These are phyloP conservation scores for Orgyia antiqua DNA, from an alignment of 2,888 invertebrate species.

Conservation along the genomic window DNA sequence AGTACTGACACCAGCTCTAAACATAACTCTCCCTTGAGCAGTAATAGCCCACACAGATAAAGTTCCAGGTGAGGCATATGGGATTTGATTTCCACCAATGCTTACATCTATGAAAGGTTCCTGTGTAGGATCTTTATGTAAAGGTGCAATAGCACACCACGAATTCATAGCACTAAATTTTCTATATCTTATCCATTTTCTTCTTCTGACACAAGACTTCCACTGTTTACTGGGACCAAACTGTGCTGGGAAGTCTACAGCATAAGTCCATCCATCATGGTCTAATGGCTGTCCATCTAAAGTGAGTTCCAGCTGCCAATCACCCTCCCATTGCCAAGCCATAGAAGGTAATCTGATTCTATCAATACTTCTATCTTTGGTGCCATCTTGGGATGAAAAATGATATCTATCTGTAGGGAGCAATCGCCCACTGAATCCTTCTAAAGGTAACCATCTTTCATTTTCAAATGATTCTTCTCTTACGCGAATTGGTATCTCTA, in stretches of 20 bases:
- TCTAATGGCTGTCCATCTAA: constrained; percentile 92
- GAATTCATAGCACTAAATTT: constrained; percentile 93
- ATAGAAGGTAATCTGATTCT: constrained; percentile 92
- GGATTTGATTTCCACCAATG: constrained; percentile 90
- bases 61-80: constrained; percentile 85
- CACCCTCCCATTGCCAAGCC: constrained; percentile 98
- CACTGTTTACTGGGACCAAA: constrained; percentile 89
- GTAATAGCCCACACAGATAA: constrained; percentile 96
- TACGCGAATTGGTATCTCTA: constrained; percentile 93
- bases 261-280: constrained; percentile 96
- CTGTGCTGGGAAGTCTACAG: constrained; percentile 92
- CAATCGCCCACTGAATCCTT: constrained; percentile 89
- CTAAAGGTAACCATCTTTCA: constrained; percentile 94
- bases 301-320: constrained; percentile 92
- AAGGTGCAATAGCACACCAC: constrained; percentile 94
- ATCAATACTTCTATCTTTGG: constrained; percentile 86
- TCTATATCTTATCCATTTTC: constrained; percentile 93
- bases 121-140: constrained; percentile 93
- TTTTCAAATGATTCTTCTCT: constrained; percentile 95
- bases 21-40: constrained; percentile 93
- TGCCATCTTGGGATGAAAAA: constrained; percentile 92
- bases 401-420: constrained; percentile 92
- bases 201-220: constrained; percentile 92
- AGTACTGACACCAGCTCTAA: constrained; percentile 87
- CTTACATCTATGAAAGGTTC: constrained; percentile 96